phyloP scores from a whole-genome alignment of 2,888 invertebrate genomes.

The Sclerodermus sp. region DNA sequence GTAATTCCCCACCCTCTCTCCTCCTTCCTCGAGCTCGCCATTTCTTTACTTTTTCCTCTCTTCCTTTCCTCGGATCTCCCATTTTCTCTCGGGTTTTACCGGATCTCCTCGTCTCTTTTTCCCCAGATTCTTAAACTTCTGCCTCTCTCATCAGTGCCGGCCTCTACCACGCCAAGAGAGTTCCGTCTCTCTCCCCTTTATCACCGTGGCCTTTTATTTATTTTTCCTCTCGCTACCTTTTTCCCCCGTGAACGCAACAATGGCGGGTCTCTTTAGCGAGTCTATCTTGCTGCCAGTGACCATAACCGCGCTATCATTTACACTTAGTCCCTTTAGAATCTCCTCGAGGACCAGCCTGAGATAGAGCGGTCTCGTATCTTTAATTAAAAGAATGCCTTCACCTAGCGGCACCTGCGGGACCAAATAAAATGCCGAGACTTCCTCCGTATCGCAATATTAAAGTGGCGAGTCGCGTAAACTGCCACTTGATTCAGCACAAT shows the following conservation, averaged over 20 bases:
- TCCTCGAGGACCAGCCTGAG: constrained; percentile 17
- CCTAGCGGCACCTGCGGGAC: constrained; percentile 14
- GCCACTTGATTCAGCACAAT: no score
- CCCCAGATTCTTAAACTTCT: no score
- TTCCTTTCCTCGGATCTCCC: no score
- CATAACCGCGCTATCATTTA: constrained; percentile 57
- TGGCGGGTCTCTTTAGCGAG: constrained; percentile 18
- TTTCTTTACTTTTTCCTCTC: no score
- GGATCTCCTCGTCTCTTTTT: no score
- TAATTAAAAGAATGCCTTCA: constrained; percentile 47
- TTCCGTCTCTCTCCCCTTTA: constrained; percentile 1
- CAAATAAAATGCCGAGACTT: not conserved
- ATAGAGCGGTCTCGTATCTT: constrained; percentile 51
- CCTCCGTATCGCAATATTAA: not conserved
- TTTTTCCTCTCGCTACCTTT: not conserved
- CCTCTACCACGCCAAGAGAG: no score
- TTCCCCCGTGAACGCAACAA: constrained; percentile 9
- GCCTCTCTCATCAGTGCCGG: no score
- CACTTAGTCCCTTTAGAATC: constrained; percentile 32
- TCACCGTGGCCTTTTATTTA: not conserved
- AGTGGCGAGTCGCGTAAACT: not conserved
- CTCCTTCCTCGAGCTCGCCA: no score
- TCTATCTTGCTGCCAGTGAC: constrained; percentile 34
- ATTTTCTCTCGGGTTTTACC: no score
- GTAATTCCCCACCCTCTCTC: no score